phyloP scores from a whole-genome alignment of 2,113 vertebrate genomes.

The Laterallus jamaicensis region DNA sequence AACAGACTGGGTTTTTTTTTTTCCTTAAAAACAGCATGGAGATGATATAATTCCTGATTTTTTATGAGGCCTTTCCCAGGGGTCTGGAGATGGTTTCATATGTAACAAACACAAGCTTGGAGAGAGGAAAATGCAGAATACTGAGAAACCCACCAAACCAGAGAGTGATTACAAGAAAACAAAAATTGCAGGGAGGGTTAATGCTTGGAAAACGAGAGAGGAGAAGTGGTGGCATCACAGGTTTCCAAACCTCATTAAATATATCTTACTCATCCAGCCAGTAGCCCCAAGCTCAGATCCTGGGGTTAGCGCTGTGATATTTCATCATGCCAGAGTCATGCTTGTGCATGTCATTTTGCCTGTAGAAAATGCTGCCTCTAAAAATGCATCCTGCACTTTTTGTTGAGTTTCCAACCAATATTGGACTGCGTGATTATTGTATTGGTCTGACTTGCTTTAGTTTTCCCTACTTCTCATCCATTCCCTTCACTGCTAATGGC shows the following conservation, averaged over 20 bases:
- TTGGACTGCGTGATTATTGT: background rate
- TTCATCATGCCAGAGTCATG: fast-evolving
- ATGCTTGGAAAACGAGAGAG: conserved; percentile 14
- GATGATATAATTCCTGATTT: conserved; percentile 66
- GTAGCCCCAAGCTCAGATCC: background rate
- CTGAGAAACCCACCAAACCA: conserved; percentile 43
- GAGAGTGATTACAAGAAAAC: background rate
- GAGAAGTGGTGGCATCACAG: conserved; percentile 25
- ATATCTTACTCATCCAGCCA: background rate
- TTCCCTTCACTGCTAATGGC: background rate
- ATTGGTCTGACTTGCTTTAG: background rate
- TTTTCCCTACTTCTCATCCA: background rate
- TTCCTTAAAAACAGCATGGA: conserved; percentile 43
- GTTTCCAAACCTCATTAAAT: conserved; percentile 43
- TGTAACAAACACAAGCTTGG: background rate
- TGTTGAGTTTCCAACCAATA: background rate
- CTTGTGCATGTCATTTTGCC: background rate
- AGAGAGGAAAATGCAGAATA: conserved; percentile 19
- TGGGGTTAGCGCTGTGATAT: background rate
- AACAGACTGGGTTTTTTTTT: conserved; percentile 25
- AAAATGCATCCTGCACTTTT: background rate
- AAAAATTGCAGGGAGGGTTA: background rate
- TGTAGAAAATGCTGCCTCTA: background rate
- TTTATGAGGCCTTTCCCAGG: conserved; percentile 59
- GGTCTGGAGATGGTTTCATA: conserved; percentile 15